Evolutionary conservation across 2,797 vertebrate genomes (phyloP).

Genomic region (Enteromius fasciolatus): DNA sequence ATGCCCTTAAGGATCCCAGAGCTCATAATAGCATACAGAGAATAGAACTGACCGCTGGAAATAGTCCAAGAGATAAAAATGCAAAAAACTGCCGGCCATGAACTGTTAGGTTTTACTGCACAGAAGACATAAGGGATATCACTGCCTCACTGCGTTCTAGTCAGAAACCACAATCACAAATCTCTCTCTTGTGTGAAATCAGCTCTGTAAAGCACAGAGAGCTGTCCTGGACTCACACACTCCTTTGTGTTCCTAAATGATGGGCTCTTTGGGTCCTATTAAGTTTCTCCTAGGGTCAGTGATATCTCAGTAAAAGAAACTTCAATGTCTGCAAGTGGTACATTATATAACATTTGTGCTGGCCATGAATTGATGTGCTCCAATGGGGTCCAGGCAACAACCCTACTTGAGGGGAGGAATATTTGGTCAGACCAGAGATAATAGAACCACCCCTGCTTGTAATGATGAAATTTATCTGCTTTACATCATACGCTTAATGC

Average conservation of each 20-base stretch:
- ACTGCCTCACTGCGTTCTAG: conserved; percentile 29
- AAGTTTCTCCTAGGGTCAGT: conserved; percentile 26
- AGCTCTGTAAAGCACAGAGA: conserved; percentile 18
- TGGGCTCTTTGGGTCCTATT: conserved; percentile 19
- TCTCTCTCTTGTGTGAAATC: conserved; percentile 31
- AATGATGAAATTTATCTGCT: neutral
- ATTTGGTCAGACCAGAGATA: neutral
- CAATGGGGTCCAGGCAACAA: conserved; percentile 6
- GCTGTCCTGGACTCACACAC: neutral
- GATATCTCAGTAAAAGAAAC: conserved; percentile 30
- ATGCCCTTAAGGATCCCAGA: conserved; percentile 1
- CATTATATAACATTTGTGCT: conserved; percentile 33
- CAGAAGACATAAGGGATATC: conserved; percentile 13
- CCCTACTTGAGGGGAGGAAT: conserved; percentile 34
- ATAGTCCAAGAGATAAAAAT: conserved; percentile 8
- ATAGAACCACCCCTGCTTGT: conserved; percentile 7
- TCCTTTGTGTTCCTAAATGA: conserved; percentile 35
- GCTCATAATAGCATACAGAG: neutral
- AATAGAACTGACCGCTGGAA: neutral
- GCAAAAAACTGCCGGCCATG: conserved; percentile 12
- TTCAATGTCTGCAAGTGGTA: neutral
- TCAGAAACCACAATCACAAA: conserved; percentile 36
- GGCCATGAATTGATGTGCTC: neutral
- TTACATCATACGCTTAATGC: conserved; percentile 30
- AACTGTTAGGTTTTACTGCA: conserved; percentile 24